Base-by-base conservation (phyloP, 2,888 invertebrate species). In the Synanthedon myopaeformis region DNA sequence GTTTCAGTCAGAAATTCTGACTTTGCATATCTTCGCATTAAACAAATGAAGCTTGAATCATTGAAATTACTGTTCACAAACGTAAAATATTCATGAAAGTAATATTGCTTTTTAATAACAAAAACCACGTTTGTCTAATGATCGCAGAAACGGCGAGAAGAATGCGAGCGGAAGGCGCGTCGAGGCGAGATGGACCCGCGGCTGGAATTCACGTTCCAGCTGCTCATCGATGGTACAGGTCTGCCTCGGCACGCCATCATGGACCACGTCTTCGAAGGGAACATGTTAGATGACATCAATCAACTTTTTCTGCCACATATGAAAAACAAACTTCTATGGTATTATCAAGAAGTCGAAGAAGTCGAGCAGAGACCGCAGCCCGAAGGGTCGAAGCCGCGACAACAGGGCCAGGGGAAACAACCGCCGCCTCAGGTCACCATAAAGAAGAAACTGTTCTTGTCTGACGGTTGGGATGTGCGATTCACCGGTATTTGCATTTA, bases 151-250 rank as follows among this genome's bases (percentile, higher is more conserved):
- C 89, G 95, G 57, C 90, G 95, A 57, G 95, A 96, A 91, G 95
- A 96, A 94, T 95, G 95, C 92, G 95, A 96, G 88, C 90, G 95
- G 65, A 95, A 95, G 72, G 95, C 95, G 12, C 90, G 96, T 55
- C 89, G 96, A 55, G 96, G 96, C 85, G 96, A 96, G 79, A 96
- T 96, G 94, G 96, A 96, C 82, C 95, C 96, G 69, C 90, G 96
- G 58, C 82, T 96, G 89, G 96, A 96, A 86, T 96, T 95, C 82
- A 93, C 95, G 56, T 96, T 96, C 83, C 96, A 96, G 74, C 90
- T 96, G 52, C 89, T 96, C 61, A 94, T 95, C 73, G 95, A 96
- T 67, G 94, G 93, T 53, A 95, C 95, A 0, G 93, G 93, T 13
- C 82, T 96, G 52, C 91, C 93, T 0, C 82, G 96, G 41, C 93